A percentile compares a stretch with the other conserved stretches of the same genome.
phyloP scores from a whole-genome alignment of 2,797 vertebrate genomes.

The Pseudotriccus pelzelni region DNA sequence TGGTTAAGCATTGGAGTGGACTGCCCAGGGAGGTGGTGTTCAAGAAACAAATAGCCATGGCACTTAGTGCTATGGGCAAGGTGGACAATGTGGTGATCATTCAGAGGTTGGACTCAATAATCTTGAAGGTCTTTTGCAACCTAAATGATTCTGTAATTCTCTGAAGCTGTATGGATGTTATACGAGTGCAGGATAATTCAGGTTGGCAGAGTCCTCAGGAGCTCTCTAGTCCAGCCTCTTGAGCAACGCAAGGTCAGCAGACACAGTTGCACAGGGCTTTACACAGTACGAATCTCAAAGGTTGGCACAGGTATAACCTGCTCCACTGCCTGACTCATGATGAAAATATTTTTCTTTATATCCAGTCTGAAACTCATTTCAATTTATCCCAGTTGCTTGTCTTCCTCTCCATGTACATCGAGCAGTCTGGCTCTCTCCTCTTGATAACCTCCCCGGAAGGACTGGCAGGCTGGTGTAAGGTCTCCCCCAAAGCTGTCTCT shows the following conservation, averaged over 20 bases:
- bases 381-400: background rate
- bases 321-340: background rate
- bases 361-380: background rate
- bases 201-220: background rate
- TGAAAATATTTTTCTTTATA: background rate
- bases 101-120: background rate
- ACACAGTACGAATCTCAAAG: background rate
- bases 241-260: background rate
- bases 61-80: background rate
- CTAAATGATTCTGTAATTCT: background rate
- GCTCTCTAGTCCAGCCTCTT: background rate
- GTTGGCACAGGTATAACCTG: background rate
- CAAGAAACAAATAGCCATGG: background rate
- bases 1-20: background rate
- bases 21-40: background rate
- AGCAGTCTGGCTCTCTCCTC: background rate
- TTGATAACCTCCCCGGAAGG: background rate
- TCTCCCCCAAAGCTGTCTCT: background rate
- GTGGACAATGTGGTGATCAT: background rate
- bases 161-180: background rate
- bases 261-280: background rate
- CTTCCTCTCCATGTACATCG: background rate
- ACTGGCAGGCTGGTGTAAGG: background rate
- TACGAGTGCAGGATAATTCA: background rate
- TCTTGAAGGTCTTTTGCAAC: background rate